These are phyloP conservation scores for Bombus superbus DNA, from an alignment of 1,140 invertebrate genomes.

Conservation along the genomic window DNA sequence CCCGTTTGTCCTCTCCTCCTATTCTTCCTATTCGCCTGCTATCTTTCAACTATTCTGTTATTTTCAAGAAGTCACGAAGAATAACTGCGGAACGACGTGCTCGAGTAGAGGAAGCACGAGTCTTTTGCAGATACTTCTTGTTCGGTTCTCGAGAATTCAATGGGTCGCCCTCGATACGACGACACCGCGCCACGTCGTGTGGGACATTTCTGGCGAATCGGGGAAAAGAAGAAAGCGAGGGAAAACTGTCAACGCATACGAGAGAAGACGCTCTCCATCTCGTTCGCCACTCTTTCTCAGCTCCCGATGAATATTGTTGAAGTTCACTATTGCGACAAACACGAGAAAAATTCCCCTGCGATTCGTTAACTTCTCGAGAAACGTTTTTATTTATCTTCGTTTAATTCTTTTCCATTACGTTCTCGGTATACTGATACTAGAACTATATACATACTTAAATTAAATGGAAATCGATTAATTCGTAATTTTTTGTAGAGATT, in stretches of 20 bases:
- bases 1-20: neutral
- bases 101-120: conserved; percentile 64
- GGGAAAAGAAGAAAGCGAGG: neutral
- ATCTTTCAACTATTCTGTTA: conserved; percentile 65
- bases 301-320: conserved; percentile 32
- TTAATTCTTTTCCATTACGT: too few species aligned
- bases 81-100: conserved; percentile 43
- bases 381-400: too few species aligned
- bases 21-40: neutral
- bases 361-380: neutral
- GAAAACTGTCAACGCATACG: conserved; percentile 40
- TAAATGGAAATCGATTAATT: too few species aligned
- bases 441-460: too few species aligned
- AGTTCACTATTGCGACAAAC: conserved; percentile 51
- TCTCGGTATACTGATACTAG: too few species aligned
- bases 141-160: conserved; percentile 64
- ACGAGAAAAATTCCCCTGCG: conserved; percentile 17
- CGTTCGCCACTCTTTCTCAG: neutral
- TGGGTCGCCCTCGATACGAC: conserved; percentile 59
- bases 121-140: conserved; percentile 36
- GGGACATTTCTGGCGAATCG: neutral
- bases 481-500: too few species aligned
- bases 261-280: conserved; percentile 22
- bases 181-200: neutral
- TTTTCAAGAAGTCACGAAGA: conserved; percentile 61